phyloP scores from a whole-genome alignment of 1,140 invertebrate genomes.

The honey bee (Apis mellifera) region DNA sequence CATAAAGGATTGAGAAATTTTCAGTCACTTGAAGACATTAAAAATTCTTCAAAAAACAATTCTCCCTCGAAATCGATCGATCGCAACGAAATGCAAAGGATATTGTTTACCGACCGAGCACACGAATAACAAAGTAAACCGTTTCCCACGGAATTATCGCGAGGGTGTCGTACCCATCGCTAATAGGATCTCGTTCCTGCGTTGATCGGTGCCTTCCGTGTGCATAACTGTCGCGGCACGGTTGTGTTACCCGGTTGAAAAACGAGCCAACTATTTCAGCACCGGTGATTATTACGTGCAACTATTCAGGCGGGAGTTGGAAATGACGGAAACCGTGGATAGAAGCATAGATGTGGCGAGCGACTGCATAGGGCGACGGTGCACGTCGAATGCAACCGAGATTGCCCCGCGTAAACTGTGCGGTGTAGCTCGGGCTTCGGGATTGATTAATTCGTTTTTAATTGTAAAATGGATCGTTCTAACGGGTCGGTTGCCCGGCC shows the following conservation, averaged over 20 bases:
- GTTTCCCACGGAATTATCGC: conserved; percentile 13
- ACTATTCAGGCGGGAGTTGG: conserved; percentile 44
- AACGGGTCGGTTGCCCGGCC: not conserved
- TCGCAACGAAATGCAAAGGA: too few relatives aligned
- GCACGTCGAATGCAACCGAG: conserved; percentile 10
- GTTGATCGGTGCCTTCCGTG: conserved; percentile 60
- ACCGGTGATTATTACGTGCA: conserved; percentile 44
- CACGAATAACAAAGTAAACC: not conserved
- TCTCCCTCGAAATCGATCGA: too few relatives aligned
- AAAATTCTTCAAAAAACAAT: too few relatives aligned
- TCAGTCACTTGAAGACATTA: too few relatives aligned
- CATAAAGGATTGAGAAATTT: too few relatives aligned
- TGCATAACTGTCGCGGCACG: conserved; percentile 59
- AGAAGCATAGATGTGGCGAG: not conserved
- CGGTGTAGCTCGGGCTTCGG: not conserved
- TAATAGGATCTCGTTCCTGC: conserved; percentile 43
- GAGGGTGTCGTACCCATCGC: conserved; percentile 38
- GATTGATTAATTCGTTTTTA: conserved; percentile 45
- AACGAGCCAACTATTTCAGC: conserved; percentile 48
- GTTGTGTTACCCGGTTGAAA: conserved; percentile 45
- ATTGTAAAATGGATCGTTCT: conserved; percentile 14
- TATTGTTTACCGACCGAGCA: too few relatives aligned
- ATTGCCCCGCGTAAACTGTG: conserved; percentile 6
- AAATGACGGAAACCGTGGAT: conserved; percentile 35
- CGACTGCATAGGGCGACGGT: conserved; percentile 27